A percentile compares a stretch with the other conserved stretches of the same genome.
Evolutionary conservation across 2,113 vertebrate species (phyloP).

Genomic region (Tichodroma muraria): DNA sequence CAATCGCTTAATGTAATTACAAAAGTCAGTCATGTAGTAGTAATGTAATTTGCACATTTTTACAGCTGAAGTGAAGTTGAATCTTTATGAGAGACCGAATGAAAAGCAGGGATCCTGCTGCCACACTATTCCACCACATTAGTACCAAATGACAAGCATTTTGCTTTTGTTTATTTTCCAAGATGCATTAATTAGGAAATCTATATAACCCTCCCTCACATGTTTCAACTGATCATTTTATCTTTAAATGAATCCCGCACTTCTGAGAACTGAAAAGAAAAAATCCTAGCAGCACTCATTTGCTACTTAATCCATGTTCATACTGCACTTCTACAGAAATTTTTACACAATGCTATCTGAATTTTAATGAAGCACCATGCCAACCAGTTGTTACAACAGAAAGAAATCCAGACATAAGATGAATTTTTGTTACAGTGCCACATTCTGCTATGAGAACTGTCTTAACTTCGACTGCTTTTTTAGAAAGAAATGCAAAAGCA

Average conservation of each 20-base stretch:
- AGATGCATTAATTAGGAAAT: slow-evolving; percentile 44
- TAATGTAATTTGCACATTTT: slow-evolving; percentile 80
- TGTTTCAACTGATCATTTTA: not conserved
- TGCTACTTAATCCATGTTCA: not conserved
- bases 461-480: not conserved
- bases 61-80: slow-evolving; percentile 72
- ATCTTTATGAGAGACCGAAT: slow-evolving; percentile 56
- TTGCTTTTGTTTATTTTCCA: slow-evolving; percentile 59
- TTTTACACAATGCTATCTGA: not conserved
- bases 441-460: not conserved
- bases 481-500: not conserved
- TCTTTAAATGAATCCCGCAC: not conserved
- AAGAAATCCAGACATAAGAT: not conserved
- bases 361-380: not conserved
- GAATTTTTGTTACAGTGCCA: not conserved
- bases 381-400: not conserved
- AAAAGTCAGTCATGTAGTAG: slow-evolving; percentile 81
- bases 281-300: not conserved
- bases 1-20: slow-evolving; percentile 90
- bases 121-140: slow-evolving; percentile 55
- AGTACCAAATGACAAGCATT: slow-evolving; percentile 59
- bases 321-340: not conserved
- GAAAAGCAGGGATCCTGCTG: slow-evolving; percentile 66
- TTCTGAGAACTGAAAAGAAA: not conserved
- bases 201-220: not conserved